Conservation (phyloP, 2,797 vertebrate species). For the Pipistrellus pygmaeus region DNA sequence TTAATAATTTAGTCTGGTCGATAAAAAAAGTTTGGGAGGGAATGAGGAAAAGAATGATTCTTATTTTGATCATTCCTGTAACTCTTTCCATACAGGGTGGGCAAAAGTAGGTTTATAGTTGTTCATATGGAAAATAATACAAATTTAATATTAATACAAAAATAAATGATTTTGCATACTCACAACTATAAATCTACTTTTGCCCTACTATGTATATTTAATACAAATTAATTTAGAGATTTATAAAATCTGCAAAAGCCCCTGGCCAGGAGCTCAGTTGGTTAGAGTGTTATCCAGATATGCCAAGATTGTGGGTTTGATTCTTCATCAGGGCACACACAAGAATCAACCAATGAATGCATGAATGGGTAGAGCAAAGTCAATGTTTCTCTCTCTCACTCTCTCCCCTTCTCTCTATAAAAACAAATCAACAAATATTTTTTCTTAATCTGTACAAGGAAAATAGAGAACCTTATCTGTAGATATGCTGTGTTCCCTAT, state of each 20-base stretch:
- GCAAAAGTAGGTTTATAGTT: background rate
- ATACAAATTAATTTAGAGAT: conserved; percentile 8
- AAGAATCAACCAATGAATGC: background rate
- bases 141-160: background rate
- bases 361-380: background rate
- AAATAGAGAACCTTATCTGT: background rate
- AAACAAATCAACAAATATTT: background rate
- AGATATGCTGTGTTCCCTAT: background rate
- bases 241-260: background rate
- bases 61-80: conserved; percentile 38
- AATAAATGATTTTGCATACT: background rate
- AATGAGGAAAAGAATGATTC: background rate
- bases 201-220: background rate
- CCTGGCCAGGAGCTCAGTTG: background rate
- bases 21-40: conserved; percentile 36
- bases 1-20: background rate
- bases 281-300: background rate
- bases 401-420: background rate
- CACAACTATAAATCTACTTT: background rate
- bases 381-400: background rate
- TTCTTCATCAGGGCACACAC: background rate
- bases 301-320: background rate
- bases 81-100: background rate
- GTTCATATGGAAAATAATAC: background rate
- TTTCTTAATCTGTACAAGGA: background rate